These are phyloP conservation scores for Drosophila imparisetae DNA, from an alignment of 2,888 invertebrate species.

Conservation along the genomic window DNA sequence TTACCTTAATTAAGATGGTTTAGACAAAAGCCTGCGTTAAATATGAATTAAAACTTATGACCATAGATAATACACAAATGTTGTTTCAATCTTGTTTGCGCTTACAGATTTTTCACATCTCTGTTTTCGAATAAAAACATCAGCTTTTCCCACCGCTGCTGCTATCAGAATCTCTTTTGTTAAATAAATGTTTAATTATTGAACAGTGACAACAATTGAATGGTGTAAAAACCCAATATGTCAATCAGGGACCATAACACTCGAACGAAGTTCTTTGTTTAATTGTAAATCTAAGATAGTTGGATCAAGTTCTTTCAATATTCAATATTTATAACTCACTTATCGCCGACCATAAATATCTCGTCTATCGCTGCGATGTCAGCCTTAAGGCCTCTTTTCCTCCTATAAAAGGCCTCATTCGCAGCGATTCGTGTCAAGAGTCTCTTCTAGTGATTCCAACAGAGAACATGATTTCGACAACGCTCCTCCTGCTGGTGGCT, in stretches of 20 bases:
- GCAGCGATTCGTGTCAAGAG: not conserved
- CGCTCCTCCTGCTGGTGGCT: slow-evolving; percentile 39
- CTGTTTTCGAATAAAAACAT: not conserved
- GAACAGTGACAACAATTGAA: not conserved
- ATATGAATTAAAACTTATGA: not conserved
- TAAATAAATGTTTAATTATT: not conserved
- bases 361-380: slow-evolving; percentile 21
- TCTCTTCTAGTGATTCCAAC: not conserved
- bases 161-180: not conserved
- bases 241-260: slow-evolving; percentile 11
- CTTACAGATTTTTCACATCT: not conserved
- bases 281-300: slow-evolving; percentile 22
- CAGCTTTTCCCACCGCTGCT: not conserved
- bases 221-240: slow-evolving; percentile 6
- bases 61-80: not conserved
- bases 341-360: slow-evolving; percentile 58
- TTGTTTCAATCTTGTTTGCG: not conserved
- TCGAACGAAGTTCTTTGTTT: not conserved
- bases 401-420: slow-evolving; percentile 32
- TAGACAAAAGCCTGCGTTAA: slow-evolving; percentile 27
- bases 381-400: too few species aligned
- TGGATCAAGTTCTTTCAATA: not conserved
- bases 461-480: slow-evolving; percentile 29
- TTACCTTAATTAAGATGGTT: slow-evolving; percentile 54
- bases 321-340: slow-evolving; percentile 20